These are phyloP conservation scores for Brachionus koreanus DNA, from an alignment of 1,140 invertebrate genomes.

Conservation along the genomic window DNA sequence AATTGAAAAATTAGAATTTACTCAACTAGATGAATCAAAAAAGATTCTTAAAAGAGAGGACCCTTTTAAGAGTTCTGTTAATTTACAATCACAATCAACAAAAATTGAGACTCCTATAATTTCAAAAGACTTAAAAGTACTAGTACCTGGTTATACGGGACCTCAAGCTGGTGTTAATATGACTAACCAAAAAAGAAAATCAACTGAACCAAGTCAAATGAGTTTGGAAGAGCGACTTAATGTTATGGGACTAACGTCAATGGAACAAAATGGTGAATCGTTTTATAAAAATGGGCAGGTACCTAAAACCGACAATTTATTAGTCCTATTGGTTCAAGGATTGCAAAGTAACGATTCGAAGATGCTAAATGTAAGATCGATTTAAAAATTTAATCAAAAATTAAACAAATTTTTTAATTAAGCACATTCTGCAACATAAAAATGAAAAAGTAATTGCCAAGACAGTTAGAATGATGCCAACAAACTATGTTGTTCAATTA, in stretches of 20 bases:
- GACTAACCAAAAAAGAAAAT: slow-evolving; percentile 46
- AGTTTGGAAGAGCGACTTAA: slow-evolving; percentile 53
- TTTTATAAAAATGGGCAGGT: slow-evolving; percentile 45
- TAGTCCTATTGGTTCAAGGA: slow-evolving; percentile 52
- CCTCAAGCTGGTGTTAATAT: slow-evolving; percentile 48
- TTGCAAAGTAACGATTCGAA: slow-evolving; percentile 53
- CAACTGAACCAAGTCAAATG: slow-evolving; percentile 47
- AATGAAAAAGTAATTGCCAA: slow-evolving; percentile 51
- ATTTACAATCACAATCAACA: slow-evolving; percentile 44
- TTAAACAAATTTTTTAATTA: not conserved
- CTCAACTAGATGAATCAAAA: slow-evolving; percentile 46
- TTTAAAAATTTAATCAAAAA: not conserved
- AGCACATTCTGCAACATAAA: slow-evolving; percentile 51
- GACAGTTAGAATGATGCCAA: slow-evolving; percentile 51
- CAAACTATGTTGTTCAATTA: slow-evolving; percentile 51
- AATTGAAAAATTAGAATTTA: slow-evolving; percentile 54
- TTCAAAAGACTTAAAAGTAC: slow-evolving; percentile 50
- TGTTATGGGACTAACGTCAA: slow-evolving; percentile 49
- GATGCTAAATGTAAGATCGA: slow-evolving; percentile 52
- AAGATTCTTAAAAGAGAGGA: slow-evolving; percentile 49
- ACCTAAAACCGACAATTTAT: slow-evolving; percentile 52
- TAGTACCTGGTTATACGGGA: slow-evolving; percentile 51
- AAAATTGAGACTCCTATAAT: slow-evolving; percentile 51
- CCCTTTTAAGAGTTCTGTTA: slow-evolving; percentile 45
- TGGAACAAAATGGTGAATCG: slow-evolving; percentile 45